Evolutionary conservation across 2,888 invertebrate genomes (phyloP).

Genomic region (Dryobotodes eremita): DNA sequence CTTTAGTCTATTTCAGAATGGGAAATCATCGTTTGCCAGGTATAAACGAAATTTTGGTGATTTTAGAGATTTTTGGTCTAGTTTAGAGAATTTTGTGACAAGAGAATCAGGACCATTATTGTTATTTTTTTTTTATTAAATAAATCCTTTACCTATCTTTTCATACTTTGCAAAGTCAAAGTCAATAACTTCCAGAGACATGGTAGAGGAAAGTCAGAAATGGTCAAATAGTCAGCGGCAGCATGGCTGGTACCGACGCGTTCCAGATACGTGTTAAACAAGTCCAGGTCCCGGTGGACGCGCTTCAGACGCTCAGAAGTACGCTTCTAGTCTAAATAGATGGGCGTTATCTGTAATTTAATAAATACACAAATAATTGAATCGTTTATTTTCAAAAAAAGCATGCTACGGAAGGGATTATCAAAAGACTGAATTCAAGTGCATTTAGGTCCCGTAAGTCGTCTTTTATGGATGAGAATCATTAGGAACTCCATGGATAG

Average conservation of each 20-base stretch:
- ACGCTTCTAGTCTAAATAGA: constrained; percentile 94
- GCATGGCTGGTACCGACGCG: too few species aligned
- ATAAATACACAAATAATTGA: too few species aligned
- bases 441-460: background rate
- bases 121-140: background rate
- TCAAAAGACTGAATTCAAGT: too few species aligned
- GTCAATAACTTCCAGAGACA: constrained; percentile 92
- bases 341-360: constrained; percentile 92
- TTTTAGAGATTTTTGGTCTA: too few species aligned
- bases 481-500: background rate
- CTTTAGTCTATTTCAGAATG: too few species aligned
- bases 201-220: constrained; percentile 94
- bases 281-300: too few species aligned
- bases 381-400: background rate
- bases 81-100: too few species aligned
- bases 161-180: constrained; percentile 92
- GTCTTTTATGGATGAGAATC: background rate
- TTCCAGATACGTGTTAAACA: too few species aligned
- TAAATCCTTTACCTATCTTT: constrained; percentile 71
- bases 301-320: constrained; percentile 73
- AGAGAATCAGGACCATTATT: too few species aligned
- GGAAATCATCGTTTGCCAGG: too few species aligned
- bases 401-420: too few species aligned
- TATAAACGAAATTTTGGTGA: too few species aligned
- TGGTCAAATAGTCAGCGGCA: constrained; percentile 67